These are phyloP conservation scores for Halichoeres trimaculatus DNA, from an alignment of 2,113 vertebrate genomes.

Conservation along the genomic window DNA sequence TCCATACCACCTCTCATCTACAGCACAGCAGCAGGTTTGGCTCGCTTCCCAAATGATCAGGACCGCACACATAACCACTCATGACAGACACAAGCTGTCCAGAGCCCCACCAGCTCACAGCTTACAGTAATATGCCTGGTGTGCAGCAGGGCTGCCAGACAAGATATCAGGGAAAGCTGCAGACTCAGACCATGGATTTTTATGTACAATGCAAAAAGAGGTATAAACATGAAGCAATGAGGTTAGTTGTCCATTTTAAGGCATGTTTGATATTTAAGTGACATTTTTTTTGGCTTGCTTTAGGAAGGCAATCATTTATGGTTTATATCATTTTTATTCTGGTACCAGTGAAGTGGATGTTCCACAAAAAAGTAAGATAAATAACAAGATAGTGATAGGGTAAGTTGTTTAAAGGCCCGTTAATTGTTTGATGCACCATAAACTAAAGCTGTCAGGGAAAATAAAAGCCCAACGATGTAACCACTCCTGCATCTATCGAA, in stretches of 20 bases:
- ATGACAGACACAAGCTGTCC: constrained; percentile 79
- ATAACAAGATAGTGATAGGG: not conserved
- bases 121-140: constrained; percentile 46
- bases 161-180: constrained; percentile 42
- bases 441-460: not conserved
- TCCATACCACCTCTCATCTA: constrained; percentile 61
- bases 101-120: constrained; percentile 49
- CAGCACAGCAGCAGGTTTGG: constrained; percentile 71
- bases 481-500: not conserved
- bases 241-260: not conserved
- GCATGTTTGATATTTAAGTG: constrained; percentile 8
- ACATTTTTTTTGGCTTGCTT: not conserved
- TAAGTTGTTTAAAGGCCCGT: not conserved
- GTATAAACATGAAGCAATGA: not conserved
- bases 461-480: not conserved
- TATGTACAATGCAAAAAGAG: constrained; percentile 7
- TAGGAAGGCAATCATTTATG: not conserved
- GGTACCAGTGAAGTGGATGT: not conserved
- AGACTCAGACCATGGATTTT: constrained; percentile 16
- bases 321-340: not conserved
- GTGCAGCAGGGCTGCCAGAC: constrained; percentile 44
- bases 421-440: not conserved
- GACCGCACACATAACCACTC: constrained; percentile 70
- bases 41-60: constrained; percentile 72
- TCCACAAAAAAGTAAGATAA: not conserved